phyloP scores from a whole-genome alignment of 2,888 invertebrate genomes.

The Halictus ligatus region DNA sequence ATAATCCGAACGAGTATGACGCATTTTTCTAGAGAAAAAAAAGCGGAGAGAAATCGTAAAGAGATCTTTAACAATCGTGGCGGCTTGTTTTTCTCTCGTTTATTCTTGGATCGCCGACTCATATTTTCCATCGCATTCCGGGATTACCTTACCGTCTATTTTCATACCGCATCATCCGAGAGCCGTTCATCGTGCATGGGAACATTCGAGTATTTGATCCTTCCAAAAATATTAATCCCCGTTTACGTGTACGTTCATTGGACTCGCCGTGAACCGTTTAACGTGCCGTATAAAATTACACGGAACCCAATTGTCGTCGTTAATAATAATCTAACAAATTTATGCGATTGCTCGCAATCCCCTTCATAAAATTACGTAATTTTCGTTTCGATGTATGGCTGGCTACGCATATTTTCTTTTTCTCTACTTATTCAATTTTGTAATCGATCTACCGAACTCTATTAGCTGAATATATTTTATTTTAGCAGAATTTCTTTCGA shows the following conservation, averaged over 20 bases:
- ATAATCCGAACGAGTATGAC: slow-evolving; percentile 36
- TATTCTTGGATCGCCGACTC: slow-evolving; percentile 81
- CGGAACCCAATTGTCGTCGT: not conserved
- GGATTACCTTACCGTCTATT: slow-evolving; percentile 83
- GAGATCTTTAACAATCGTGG: slow-evolving; percentile 59
- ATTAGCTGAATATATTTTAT: not conserved
- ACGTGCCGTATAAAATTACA: not conserved
- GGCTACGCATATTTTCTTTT: too few species aligned
- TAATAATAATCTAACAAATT: not conserved
- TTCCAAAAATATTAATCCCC: slow-evolving; percentile 36
- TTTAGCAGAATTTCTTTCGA: not conserved
- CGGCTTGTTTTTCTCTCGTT: slow-evolving; percentile 76
- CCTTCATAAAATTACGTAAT: not conserved
- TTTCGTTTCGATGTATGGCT: not conserved
- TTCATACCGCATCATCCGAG: slow-evolving; percentile 68
- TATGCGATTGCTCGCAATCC: too few species aligned
- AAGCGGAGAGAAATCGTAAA: slow-evolving; percentile 17
- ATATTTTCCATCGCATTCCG: slow-evolving; percentile 79
- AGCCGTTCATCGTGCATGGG: slow-evolving; percentile 52
- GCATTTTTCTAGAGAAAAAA: slow-evolving; percentile 36
- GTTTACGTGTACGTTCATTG: not conserved
- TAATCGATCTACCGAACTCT: too few species aligned
- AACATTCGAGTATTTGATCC: slow-evolving; percentile 41
- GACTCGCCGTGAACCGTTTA: not conserved
- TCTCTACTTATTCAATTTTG: too few species aligned